phyloP scores from a whole-genome alignment of 2,113 vertebrate species.

The Leucopsar rothschildi region DNA sequence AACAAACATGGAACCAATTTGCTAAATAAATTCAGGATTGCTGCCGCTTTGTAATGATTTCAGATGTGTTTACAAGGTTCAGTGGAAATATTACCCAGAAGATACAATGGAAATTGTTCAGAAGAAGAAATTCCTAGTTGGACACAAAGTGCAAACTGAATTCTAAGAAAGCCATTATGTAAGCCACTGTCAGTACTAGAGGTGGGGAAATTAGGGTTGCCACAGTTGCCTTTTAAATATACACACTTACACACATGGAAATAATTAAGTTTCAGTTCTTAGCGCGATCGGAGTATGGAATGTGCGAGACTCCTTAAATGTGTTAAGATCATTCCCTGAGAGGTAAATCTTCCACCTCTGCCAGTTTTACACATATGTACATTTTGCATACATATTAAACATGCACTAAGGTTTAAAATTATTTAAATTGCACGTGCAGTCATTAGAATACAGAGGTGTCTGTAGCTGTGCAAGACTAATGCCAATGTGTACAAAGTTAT shows the following conservation, averaged over 20 bases:
- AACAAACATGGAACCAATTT: background rate
- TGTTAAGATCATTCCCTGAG: slow-evolving; percentile 42
- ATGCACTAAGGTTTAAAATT: slow-evolving; percentile 57
- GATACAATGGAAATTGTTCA: background rate
- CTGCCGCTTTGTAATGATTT: background rate
- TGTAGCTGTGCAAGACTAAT: slow-evolving; percentile 60
- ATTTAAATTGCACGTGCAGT: slow-evolving; percentile 50
- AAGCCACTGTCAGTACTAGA: background rate
- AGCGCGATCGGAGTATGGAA: background rate
- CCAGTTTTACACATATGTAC: slow-evolving; percentile 56
- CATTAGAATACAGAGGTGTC: slow-evolving; percentile 55
- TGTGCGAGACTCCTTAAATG: slow-evolving; percentile 42
- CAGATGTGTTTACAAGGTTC: background rate
- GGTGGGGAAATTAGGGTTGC: background rate
- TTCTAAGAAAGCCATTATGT: background rate
- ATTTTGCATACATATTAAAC: slow-evolving; percentile 60
- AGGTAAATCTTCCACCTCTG: slow-evolving; percentile 58
- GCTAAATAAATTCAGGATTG: background rate
- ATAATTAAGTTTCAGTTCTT: slow-evolving; percentile 5
- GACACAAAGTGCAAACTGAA: slow-evolving; percentile 27
- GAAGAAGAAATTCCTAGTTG: background rate
- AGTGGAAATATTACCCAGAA: background rate
- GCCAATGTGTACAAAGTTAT: slow-evolving; percentile 38
- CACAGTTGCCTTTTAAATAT: background rate
- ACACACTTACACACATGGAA: background rate